Base-by-base conservation (phyloP, 2,113 vertebrate genomes). In the Notechis scutatus region DNA sequence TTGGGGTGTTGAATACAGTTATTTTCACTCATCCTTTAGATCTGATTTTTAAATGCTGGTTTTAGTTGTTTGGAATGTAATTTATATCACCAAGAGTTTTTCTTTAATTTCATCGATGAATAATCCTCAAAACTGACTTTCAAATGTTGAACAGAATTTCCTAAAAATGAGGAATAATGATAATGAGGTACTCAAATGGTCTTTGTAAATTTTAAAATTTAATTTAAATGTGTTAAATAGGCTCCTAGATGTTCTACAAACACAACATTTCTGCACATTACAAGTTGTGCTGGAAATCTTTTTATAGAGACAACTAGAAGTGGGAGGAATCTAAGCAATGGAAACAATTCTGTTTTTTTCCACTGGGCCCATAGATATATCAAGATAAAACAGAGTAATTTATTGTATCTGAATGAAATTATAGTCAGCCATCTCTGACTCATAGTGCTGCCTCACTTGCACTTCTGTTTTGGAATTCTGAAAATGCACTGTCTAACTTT, bases 401-500 rank as follows among this genome's bases (percentile, higher is more conserved):
- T 81, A 81, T 81, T 81, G 74, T 81, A 81, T 42, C 74, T 21
- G 74, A 42, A 42, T 81, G 34, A 42, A 81, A 81, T 81, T 81
- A 42, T 81, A 81, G 34, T 4, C 74, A 81, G 34, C 57, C 39
- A 26, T 90, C 50, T 85, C 56, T 57, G n/a, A 24, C 64, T 50
- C 42, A 26, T 90, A 18, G 34, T 93, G 74, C 88, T 90, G 14
- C 85, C 89, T 90, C 74, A 74, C 55, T 74, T 34, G 34, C 54
- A 57, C 39, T 57, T 92, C 85, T 57, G 87, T 18, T 92, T 89
- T 57, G 34, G 69, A 85, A 85, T 89, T 89, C 64, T 89, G 64
- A 42, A 26, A 92, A 47, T 90, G 74, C 34, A 6, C 42, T 61
- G 29, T 47, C 54, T 61, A 57, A 61, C n/a, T 52, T 93, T 42